These are phyloP conservation scores for Hydrozoanthus tunicans DNA, from an alignment of 64 coral and sea anemone species.

Conservation along the genomic window DNA sequence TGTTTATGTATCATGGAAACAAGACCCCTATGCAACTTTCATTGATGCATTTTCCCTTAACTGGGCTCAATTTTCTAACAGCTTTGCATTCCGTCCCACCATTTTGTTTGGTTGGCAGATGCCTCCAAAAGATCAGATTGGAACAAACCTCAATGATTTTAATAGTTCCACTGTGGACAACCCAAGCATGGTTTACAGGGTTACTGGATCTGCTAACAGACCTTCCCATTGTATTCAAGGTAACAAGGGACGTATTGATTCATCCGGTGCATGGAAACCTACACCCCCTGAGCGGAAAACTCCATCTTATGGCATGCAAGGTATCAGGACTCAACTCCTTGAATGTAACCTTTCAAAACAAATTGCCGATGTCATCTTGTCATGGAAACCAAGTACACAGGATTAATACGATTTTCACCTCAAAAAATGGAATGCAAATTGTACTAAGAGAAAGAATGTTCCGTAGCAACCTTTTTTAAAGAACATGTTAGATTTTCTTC, in stretches of 20 bases:
- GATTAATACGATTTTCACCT: background rate
- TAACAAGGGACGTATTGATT: background rate
- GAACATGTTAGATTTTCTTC: too few species aligned
- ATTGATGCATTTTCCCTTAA: conserved; percentile 66
- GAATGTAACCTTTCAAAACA: background rate
- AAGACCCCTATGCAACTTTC: conserved; percentile 40
- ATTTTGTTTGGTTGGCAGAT: conserved; percentile 57
- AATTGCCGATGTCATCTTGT: background rate
- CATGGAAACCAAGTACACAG: background rate
- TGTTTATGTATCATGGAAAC: conserved; percentile 54
- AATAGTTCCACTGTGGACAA: too few species aligned
- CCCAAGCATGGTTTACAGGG: too few species aligned
- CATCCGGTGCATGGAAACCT: background rate
- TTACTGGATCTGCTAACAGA: background rate
- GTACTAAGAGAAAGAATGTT: too few species aligned
- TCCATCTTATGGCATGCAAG: background rate
- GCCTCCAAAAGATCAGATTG: conserved; percentile 37
- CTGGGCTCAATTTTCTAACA: conserved; percentile 18
- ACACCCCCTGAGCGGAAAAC: background rate
- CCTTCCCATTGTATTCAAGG: background rate
- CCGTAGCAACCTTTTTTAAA: too few species aligned
- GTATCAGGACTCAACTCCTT: background rate
- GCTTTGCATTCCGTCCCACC: conserved; percentile 61
- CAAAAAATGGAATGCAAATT: too few species aligned
- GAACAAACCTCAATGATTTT: too few species aligned